Evolutionary conservation across 2,888 invertebrate species (phyloP).

Genomic region (Punctoribates punctum): DNA sequence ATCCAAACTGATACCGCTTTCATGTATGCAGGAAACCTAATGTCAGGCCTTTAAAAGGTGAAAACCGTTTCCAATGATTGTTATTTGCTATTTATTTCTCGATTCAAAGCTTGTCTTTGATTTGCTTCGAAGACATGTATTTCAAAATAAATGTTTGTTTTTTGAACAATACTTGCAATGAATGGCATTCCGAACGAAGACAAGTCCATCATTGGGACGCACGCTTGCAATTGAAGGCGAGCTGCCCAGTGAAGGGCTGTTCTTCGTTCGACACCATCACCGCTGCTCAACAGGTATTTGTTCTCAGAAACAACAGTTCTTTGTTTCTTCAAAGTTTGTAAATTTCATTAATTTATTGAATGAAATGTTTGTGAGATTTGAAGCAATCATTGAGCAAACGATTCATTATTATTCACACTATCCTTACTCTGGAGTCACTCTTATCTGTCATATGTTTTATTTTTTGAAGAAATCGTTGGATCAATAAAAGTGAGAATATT

Average conservation of each 20-base stretch:
- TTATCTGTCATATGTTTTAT: no score
- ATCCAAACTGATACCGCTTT: conserved; percentile 28
- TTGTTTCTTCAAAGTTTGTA: not conserved
- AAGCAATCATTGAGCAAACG: no score
- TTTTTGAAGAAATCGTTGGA: no score
- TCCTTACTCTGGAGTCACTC: not conserved
- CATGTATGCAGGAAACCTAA: conserved; percentile 20
- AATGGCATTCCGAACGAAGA: conserved; percentile 22
- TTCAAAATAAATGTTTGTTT: not conserved
- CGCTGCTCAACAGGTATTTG: not conserved
- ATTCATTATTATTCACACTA: no score
- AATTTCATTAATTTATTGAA: not conserved
- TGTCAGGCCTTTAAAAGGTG: conserved; percentile 29
- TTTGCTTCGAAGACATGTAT: not conserved
- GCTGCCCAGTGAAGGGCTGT: conserved; percentile 50
- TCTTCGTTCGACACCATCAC: conserved; percentile 33
- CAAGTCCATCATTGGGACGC: conserved; percentile 49
- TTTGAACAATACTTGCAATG: not conserved
- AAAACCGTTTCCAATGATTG: conserved; percentile 4
- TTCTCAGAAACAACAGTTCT: no score
- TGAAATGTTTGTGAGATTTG: not conserved
- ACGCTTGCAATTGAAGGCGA: conserved; percentile 47
- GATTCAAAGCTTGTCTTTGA: not conserved
- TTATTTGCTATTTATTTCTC: not conserved
- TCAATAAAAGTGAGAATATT: not conserved